These are phyloP conservation scores for Apomyelois bistriatella DNA, from an alignment of 2,888 invertebrate genomes.

Conservation along the genomic window DNA sequence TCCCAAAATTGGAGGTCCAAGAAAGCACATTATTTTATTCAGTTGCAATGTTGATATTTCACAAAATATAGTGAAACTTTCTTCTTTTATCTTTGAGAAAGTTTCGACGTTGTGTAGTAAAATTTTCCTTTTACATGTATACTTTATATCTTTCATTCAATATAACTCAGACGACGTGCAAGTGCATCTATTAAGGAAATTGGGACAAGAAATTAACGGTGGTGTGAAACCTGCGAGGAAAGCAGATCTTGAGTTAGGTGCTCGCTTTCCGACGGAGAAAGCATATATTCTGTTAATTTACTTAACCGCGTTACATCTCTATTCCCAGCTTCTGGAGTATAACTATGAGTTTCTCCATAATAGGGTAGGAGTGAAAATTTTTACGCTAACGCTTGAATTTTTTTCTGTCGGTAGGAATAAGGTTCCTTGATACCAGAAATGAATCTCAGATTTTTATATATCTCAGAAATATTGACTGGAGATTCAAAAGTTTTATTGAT, in stretches of 20 bases:
- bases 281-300: constrained; percentile 47
- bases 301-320: constrained; percentile 23
- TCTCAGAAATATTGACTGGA: too few species aligned
- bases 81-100: neutral
- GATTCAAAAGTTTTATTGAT: too few species aligned
- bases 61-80: too few species aligned
- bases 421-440: too few species aligned
- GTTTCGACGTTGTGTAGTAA: neutral
- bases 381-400: too few species aligned
- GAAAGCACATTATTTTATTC: too few species aligned
- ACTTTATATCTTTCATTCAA: neutral
- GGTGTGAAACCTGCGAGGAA: constrained; percentile 22
- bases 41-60: too few species aligned
- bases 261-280: constrained; percentile 38
- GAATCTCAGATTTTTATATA: too few species aligned
- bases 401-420: too few species aligned
- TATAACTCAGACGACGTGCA: neutral
- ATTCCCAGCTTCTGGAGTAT: neutral
- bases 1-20: too few species aligned
- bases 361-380: too few species aligned
- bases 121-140: neutral
- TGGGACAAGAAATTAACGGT: constrained; percentile 17
- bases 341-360: neutral
- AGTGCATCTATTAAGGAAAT: constrained; percentile 8
- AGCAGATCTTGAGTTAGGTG: constrained; percentile 22